phyloP scores from a whole-genome alignment of 2,797 vertebrate genomes.

The Arnoldichthys spilopterus region DNA sequence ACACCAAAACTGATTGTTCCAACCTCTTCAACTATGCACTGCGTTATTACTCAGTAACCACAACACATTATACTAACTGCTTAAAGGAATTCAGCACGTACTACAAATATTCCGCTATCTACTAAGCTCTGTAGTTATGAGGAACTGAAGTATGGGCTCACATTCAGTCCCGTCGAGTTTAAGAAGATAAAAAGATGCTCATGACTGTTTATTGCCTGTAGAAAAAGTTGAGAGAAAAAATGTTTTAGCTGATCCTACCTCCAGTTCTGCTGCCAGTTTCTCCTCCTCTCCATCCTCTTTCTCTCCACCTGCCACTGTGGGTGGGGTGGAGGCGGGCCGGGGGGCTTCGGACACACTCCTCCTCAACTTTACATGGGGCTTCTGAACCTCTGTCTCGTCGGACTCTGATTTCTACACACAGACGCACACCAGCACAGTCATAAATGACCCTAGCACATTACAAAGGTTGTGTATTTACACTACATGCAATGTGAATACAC shows the following conservation, averaged over 20 bases:
- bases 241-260: slow-evolving; percentile 74
- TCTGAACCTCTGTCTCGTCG: slow-evolving; percentile 89
- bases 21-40: too few species aligned
- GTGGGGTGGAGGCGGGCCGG: slow-evolving; percentile 92
- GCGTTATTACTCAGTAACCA: too few species aligned
- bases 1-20: too few species aligned
- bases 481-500: neutral
- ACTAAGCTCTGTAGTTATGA: too few species aligned
- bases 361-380: slow-evolving; percentile 92
- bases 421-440: slow-evolving; percentile 25
- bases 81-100: too few species aligned
- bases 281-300: slow-evolving; percentile 89
- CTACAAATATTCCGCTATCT: too few species aligned
- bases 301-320: slow-evolving; percentile 86
- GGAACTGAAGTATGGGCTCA: neutral
- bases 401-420: slow-evolving; percentile 86
- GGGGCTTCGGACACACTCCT: slow-evolving; percentile 89
- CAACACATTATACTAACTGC: too few species aligned
- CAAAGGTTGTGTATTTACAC: neutral
- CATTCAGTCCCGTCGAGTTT: neutral
- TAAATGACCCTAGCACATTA: neutral
- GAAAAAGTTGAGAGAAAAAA: neutral
- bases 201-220: neutral
- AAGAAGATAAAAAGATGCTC: neutral
- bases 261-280: slow-evolving; percentile 86